phyloP scores from a whole-genome alignment of 2,113 vertebrate species.

The rat (Rattus norvegicus) region GRCr8 NC_086022.1:7215001-7215500 shows the following conservation, averaged over 20 bases:
- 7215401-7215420: background rate
- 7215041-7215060: too few species aligned
- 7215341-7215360: background rate
- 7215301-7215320: background rate
- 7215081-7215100: too few species aligned
- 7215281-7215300: background rate
- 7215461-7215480: rapidly evolving
- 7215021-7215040: too few species aligned
- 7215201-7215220: background rate
- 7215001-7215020: too few species aligned
- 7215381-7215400: background rate
- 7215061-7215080: too few species aligned
- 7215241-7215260: background rate
- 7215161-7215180: too few species aligned
- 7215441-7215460: rapidly evolving
- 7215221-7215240: background rate
- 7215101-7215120: too few species aligned
- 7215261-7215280: background rate
- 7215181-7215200: too few species aligned
- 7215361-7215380: background rate
- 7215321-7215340: too few species aligned
- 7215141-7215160: too few species aligned
- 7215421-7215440: rapidly evolving
- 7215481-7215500: rapidly evolving
- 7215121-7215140: too few species aligned